Base-by-base conservation (phyloP, 2,113 vertebrate genomes). In the Corythornis vintsioides region DNA sequence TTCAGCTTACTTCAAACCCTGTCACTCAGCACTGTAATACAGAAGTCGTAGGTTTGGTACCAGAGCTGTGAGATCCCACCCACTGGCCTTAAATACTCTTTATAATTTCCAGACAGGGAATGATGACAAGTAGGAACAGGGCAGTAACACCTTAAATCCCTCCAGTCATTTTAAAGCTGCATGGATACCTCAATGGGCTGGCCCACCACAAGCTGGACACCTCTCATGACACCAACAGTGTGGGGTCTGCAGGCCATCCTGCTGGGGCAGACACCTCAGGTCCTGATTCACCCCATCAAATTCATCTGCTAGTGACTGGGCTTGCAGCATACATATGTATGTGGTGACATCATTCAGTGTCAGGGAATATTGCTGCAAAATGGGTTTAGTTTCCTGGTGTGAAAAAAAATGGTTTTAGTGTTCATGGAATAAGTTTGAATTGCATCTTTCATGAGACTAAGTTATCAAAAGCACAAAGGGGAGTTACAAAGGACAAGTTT, bases 161-260 rank as follows among this genome's bases (percentile, higher is more conserved):
- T 85, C 15, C 28, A 63, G 48, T 38, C 55, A 47, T 78, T 82
- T 69, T 57, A 56, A 89, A 85, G 61, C 38, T 64, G 6, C 0
- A 0, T 40, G 31, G 15, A 64, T 50, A 10, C 31, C 25, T 64
- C 10, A 9, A 20, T 45, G 29, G 15, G 45, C 83, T 67, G 38
- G 15, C 64, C 25, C 72, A 47, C 48, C 53, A 43, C 21, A 53
- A 35, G 6, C 9, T 26, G 59, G 31, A 56, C 43, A n/a, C 19
- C 10, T 63, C 60, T 40, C 2, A 3, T 40, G 15, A 22, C 2
- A 9, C 31, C 0, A 2, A 57, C 67, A 43, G 48, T 0, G 0
- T 29, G 63, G 28, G 35, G 26, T 72, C 67, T 90, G 63, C n/a
- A 78, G 59, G 45, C 19, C 9, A 4, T 53, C 42, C 74, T 61